Percentiles rank a stretch among this genome's conserved stretches.
Evolutionary conservation across 2,797 vertebrate species (phyloP).

Genomic region (Syngnathus rostellatus): DNA sequence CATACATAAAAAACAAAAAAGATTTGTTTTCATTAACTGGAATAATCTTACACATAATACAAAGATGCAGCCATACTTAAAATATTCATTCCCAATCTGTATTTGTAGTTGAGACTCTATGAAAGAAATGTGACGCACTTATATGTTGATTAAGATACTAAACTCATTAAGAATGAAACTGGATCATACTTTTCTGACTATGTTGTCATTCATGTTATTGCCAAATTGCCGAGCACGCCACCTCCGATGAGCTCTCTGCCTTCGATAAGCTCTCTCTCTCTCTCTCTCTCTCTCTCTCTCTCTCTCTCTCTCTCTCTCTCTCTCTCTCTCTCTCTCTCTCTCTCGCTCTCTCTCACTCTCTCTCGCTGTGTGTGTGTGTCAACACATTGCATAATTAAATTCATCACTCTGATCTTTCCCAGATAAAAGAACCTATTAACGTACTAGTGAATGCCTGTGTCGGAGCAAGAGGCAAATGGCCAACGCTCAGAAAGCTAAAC

Average conservation of each 20-base stretch:
- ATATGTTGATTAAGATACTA: slow-evolving; percentile 8
- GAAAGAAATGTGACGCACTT: background rate
- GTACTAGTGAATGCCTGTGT: slow-evolving; percentile 10
- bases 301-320: background rate
- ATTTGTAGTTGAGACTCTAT: background rate
- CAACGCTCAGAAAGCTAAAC: no score
- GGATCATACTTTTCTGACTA: slow-evolving; percentile 9
- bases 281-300: no score
- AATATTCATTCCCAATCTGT: background rate
- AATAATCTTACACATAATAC: background rate
- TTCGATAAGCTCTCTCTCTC: background rate
- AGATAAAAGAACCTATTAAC: slow-evolving; percentile 2
- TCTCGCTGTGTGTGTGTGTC: background rate
- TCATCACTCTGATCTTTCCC: slow-evolving; percentile 9
- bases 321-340: background rate
- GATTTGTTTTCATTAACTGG: background rate
- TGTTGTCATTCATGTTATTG: slow-evolving; percentile 14
- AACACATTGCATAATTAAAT: slow-evolving; percentile 20
- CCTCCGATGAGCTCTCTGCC: no score
- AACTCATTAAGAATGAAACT: slow-evolving; percentile 20
- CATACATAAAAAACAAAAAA: background rate
- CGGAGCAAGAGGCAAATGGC: slow-evolving; percentile 12
- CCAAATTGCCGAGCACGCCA: background rate
- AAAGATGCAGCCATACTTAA: background rate
- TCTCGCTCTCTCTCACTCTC: background rate